A percentile compares a stretch with the other conserved stretches of the same genome.
These are phyloP conservation scores for Lethenteron reissneri DNA, from an alignment of 2,113 vertebrate genomes.

Conservation along the genomic window DNA sequence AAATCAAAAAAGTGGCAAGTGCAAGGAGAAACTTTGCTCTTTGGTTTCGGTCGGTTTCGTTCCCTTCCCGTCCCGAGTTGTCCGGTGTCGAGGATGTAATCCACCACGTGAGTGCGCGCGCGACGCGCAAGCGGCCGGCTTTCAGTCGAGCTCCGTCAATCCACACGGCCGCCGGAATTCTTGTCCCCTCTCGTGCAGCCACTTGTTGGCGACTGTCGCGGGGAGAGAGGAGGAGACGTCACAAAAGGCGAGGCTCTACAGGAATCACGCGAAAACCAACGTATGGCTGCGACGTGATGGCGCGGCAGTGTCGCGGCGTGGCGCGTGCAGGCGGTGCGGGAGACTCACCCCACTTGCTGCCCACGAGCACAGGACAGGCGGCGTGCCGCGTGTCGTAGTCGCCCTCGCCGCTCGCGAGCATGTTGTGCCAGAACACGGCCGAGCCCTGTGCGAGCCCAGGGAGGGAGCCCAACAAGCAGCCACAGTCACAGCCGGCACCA, in stretches of 20 bases:
- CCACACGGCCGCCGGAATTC: slow-evolving; percentile 68
- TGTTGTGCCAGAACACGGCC: slow-evolving; percentile 89
- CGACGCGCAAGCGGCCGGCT: too few species aligned
- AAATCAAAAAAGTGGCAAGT: too few species aligned
- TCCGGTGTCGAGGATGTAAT: too few species aligned
- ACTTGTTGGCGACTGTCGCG: slow-evolving; percentile 68
- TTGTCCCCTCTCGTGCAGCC: slow-evolving; percentile 87
- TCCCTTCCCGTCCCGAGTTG: too few species aligned
- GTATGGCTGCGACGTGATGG: not conserved
- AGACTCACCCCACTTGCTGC: slow-evolving; percentile 86
- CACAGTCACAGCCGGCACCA: too few species aligned
- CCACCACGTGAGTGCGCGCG: too few species aligned
- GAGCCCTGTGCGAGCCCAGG: slow-evolving; percentile 31
- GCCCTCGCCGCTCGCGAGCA: slow-evolving; percentile 62
- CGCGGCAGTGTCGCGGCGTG: too few species aligned
- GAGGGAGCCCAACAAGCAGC: too few species aligned
- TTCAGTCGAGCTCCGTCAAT: slow-evolving; percentile 42
- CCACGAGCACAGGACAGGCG: slow-evolving; percentile 75
- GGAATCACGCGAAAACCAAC: not conserved
- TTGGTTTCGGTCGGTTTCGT: too few species aligned
- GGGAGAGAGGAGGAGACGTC: not conserved
- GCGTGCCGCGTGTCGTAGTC: slow-evolving; percentile 73
- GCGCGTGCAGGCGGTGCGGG: not conserved
- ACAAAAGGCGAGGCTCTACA: not conserved
- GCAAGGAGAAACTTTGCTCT: too few species aligned